Evolutionary conservation across 2,113 vertebrate species (phyloP).

Genomic region (Rhombomys opimus): DNA sequence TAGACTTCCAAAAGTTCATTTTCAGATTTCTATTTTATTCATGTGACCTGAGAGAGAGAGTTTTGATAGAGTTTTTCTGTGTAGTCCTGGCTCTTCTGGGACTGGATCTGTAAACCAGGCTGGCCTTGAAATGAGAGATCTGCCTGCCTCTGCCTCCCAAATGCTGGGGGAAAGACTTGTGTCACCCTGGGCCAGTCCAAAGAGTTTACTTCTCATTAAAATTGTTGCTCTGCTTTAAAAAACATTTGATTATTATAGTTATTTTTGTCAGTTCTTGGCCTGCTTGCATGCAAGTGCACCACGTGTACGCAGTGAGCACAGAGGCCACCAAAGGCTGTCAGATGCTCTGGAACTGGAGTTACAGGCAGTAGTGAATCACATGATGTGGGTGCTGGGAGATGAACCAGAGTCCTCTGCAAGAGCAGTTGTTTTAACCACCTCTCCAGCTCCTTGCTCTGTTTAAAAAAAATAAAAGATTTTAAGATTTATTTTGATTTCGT

Average conservation of each 20-base stretch:
- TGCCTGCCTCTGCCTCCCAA: background rate
- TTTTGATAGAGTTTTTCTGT: background rate
- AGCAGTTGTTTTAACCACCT: background rate
- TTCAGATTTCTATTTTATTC: constrained; percentile 47
- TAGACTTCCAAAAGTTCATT: constrained; percentile 42
- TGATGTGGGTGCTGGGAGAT: background rate
- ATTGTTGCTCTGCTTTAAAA: background rate
- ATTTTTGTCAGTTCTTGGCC: background rate
- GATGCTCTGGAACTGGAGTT: background rate
- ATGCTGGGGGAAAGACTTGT: background rate
- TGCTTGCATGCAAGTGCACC: background rate
- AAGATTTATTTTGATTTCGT: background rate
- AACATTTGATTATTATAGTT: background rate
- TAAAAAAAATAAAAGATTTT: background rate
- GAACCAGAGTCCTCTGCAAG: background rate
- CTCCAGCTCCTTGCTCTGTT: background rate
- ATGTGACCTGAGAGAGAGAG: constrained; percentile 30
- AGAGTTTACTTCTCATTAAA: background rate
- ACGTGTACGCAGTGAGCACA: background rate
- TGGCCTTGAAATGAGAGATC: background rate
- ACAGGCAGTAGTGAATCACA: background rate
- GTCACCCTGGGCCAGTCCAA: background rate
- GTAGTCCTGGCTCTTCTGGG: background rate
- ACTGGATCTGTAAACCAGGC: background rate
- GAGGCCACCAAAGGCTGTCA: background rate